Evolutionary conservation across 2,113 vertebrate genomes (phyloP).

Genomic region (Pipa parva): DNA sequence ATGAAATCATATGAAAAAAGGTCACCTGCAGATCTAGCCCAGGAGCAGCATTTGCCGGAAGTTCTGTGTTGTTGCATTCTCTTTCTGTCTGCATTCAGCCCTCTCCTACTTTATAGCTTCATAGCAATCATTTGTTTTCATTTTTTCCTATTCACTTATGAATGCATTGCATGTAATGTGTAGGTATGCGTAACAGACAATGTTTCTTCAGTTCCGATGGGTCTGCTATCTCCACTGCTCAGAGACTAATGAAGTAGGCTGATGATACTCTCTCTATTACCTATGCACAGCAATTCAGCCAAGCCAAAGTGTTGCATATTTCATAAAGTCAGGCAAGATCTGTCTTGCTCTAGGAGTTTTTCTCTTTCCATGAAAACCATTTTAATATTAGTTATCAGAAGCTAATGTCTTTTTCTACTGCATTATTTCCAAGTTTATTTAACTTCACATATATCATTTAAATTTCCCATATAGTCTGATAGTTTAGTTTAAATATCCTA

Average conservation of each 20-base stretch:
- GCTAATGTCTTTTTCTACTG: no score
- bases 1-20: conserved; percentile 25
- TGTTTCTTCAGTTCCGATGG: conserved; percentile 33
- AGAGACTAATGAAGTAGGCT: conserved; percentile 28
- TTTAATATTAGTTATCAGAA: no score
- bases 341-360: conserved; percentile 27
- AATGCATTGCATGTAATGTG: conserved; percentile 31
- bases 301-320: conserved; percentile 45
- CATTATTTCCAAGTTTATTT: no score
- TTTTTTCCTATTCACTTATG: conserved; percentile 22
- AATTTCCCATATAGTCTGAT: no score
- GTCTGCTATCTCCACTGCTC: conserved; percentile 24
- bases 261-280: conserved; percentile 39
- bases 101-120: conserved; percentile 9
- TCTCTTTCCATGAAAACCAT: conserved; percentile 29
- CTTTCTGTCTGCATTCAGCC: conserved; percentile 29
- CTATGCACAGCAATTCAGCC: conserved; percentile 36
- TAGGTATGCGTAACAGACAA: conserved; percentile 26
- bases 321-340: conserved; percentile 47
- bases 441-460: no score
- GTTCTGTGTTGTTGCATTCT: conserved; percentile 31
- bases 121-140: background rate
- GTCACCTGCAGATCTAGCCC: conserved; percentile 40
- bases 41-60: conserved; percentile 13
- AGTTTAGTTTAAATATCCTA: no score